Evolutionary conservation across 2,113 vertebrate genomes (phyloP).

Genomic region (Albula glossodonta): DNA sequence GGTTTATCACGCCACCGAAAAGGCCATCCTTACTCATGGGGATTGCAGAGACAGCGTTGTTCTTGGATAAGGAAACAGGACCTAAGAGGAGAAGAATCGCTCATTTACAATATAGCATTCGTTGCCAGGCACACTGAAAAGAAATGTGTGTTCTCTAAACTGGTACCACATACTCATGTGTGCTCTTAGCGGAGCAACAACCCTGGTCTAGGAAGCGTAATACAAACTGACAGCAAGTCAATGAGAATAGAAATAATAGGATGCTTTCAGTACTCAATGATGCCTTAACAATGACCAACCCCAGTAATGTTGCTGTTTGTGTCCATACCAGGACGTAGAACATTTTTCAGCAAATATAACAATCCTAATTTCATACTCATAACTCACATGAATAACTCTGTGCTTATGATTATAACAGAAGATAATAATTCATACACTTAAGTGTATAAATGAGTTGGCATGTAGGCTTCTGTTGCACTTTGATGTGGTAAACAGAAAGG

Average conservation of each 20-base stretch:
- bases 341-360: neutral
- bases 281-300: too few relatives aligned
- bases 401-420: neutral
- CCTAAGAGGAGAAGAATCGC: slow-evolving; percentile 67
- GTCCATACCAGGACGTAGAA: neutral
- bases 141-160: neutral
- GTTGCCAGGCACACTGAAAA: neutral
- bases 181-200: too few relatives aligned
- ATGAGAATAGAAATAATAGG: too few relatives aligned
- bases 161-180: neutral
- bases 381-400: neutral
- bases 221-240: too few relatives aligned
- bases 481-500: too few relatives aligned
- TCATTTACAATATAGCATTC: neutral
- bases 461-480: too few relatives aligned
- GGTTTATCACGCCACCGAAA: slow-evolving; percentile 96
- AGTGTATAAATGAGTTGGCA: neutral
- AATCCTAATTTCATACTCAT: neutral
- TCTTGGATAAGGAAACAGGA: slow-evolving; percentile 97
- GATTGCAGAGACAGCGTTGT: slow-evolving; percentile 88
- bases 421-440: neutral
- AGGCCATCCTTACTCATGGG: slow-evolving; percentile 96
- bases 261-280: too few relatives aligned
- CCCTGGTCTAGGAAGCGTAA: too few relatives aligned
- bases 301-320: neutral